These are phyloP conservation scores for Mesembrinibis cayennensis DNA, from an alignment of 2,113 vertebrate genomes.

Conservation along the genomic window DNA sequence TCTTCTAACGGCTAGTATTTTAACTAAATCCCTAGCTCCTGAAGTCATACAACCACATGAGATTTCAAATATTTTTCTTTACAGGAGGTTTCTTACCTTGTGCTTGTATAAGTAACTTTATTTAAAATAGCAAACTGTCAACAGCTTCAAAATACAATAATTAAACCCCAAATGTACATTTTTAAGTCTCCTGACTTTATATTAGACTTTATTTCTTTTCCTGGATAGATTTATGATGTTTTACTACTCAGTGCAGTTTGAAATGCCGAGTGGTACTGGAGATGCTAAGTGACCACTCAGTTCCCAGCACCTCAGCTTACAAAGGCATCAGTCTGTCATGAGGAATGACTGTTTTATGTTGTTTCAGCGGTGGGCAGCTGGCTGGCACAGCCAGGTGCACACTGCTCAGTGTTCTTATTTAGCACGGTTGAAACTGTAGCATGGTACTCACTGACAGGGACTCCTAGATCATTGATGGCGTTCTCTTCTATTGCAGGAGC, in stretches of 20 bases:
- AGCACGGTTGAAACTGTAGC: neutral
- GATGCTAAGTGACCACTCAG: neutral
- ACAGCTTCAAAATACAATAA: neutral
- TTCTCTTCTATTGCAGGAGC: neutral
- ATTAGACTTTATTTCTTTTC: neutral
- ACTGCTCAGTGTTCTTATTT: neutral
- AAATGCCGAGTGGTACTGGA: neutral
- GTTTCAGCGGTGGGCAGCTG: neutral
- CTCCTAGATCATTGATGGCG: neutral
- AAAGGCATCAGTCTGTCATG: fast-evolving
- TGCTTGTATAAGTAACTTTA: neutral
- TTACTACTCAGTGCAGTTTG: neutral
- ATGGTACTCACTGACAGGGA: neutral
- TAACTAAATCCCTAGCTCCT: neutral
- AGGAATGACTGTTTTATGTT: neutral
- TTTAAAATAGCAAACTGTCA: neutral
- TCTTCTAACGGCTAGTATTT: neutral
- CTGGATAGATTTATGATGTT: neutral
- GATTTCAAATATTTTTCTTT: neutral
- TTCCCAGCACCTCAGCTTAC: neutral
- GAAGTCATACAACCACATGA: neutral
- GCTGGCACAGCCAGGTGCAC: neutral
- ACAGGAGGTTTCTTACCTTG: neutral
- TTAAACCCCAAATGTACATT: neutral
- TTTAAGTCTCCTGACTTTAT: neutral